A percentile compares a stretch with the other conserved stretches of the same genome.
Evolutionary conservation across 2,888 invertebrate species (phyloP).

Genomic region (Norana najaformis): DNA sequence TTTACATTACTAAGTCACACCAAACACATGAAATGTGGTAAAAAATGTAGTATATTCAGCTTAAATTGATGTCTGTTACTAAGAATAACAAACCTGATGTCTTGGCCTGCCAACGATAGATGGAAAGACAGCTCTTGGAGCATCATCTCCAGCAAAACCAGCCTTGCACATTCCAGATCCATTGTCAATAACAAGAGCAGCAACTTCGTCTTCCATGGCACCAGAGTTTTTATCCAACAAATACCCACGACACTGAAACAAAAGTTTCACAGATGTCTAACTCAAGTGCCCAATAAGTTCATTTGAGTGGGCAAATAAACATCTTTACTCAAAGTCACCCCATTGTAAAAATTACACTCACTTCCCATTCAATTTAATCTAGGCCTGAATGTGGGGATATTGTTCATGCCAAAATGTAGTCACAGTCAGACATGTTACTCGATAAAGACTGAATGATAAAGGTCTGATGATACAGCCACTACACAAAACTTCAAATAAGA

Average conservation of each 20-base stretch:
- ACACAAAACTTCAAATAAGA: not conserved
- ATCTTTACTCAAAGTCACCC: not conserved
- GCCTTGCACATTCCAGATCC: conserved; percentile 72
- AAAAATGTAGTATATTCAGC: not conserved
- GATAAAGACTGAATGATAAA: not conserved
- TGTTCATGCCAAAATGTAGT: too few species aligned
- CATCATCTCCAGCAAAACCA: conserved; percentile 77
- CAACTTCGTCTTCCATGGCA: conserved; percentile 39
- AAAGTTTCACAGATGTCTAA: not conserved
- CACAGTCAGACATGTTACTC: too few species aligned
- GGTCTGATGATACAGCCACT: not conserved
- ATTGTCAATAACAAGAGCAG: conserved; percentile 72
- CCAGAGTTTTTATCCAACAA: not conserved
- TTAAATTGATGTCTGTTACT: not conserved
- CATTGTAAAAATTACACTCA: too few species aligned
- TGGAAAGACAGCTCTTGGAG: conserved; percentile 81
- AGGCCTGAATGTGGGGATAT: not conserved
- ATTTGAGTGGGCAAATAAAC: not conserved
- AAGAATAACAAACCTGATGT: conserved; percentile 66
- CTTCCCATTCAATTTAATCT: not conserved
- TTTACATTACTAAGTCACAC: not conserved
- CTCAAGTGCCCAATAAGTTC: not conserved
- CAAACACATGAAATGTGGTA: not conserved
- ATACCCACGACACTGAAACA: not conserved
- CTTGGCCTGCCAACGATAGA: conserved; percentile 77